Conservation (phyloP, 2,888 invertebrate genomes). For the Dryomyza anilis region DNA sequence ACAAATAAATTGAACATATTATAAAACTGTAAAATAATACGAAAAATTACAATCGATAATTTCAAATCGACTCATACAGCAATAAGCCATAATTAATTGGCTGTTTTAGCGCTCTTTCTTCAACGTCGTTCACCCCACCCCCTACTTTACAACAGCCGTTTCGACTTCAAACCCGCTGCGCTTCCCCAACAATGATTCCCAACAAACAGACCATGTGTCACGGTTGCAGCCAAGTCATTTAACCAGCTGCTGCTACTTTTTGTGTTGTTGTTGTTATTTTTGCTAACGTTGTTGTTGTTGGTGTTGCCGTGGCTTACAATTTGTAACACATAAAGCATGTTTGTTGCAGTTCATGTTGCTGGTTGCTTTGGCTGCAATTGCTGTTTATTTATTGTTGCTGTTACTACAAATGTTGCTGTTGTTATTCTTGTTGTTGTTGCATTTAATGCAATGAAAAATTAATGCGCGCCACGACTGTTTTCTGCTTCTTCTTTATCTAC, state of each 20-base stretch:
- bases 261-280: background rate
- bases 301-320: conserved; percentile 1
- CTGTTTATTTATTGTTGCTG: background rate
- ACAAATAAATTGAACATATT: too few species aligned
- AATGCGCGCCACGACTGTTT: conserved; percentile 6
- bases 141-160: too few species aligned
- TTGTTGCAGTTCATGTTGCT: background rate
- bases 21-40: too few species aligned
- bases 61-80: too few species aligned
- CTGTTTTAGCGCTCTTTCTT: too few species aligned
- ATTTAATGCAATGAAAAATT: conserved; percentile 6
- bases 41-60: too few species aligned
- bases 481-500: background rate
- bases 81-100: too few species aligned
- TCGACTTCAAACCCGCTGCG: too few species aligned
- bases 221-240: background rate
- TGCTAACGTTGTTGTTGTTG: background rate
- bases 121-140: too few species aligned
- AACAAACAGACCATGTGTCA: background rate
- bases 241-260: background rate
- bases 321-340: conserved; percentile 11
- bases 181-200: too few species aligned
- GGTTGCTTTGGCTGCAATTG: background rate
- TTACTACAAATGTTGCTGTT: background rate
- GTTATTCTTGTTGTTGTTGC: background rate